A percentile compares a stretch with the other conserved stretches of the same genome.
These are phyloP conservation scores for Stenoptilia bipunctidactyla DNA, from an alignment of 2,888 invertebrate genomes.

Conservation along the genomic window DNA sequence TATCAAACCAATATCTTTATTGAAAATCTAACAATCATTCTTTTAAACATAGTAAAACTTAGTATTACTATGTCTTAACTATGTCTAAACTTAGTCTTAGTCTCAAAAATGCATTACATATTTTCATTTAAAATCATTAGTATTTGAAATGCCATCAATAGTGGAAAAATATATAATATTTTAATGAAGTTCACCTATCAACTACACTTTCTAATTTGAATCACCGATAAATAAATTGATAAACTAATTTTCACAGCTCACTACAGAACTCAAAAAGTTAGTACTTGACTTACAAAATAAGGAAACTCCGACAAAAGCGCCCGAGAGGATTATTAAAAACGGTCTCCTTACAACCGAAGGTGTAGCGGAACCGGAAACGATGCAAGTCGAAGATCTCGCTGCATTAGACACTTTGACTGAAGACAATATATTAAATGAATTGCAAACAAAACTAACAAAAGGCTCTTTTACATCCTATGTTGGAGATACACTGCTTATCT, in stretches of 20 bases:
- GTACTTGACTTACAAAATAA: constrained; percentile 49
- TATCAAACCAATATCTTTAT: no score
- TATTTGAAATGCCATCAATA: no score
- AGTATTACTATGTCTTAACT: no score
- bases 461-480: constrained; percentile 82
- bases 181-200: no score
- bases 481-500: constrained; percentile 82
- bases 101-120: no score
- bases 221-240: background rate
- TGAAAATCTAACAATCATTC: no score
- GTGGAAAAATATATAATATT: no score
- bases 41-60: no score
- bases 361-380: constrained; percentile 73
- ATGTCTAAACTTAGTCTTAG: no score
- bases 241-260: constrained; percentile 58
- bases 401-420: constrained; percentile 82
- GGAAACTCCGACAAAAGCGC: constrained; percentile 39
- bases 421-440: constrained; percentile 76
- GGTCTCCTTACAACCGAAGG: constrained; percentile 60
- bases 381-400: constrained; percentile 88
- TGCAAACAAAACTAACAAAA: constrained; percentile 76
- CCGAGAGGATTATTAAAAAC: constrained; percentile 63
- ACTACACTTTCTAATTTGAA: no score
- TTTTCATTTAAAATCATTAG: no score
- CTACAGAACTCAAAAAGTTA: constrained; percentile 78